A percentile compares a stretch with the other conserved stretches of the same genome.
phyloP scores from a whole-genome alignment of 30 jellyfish, hydroid and myxozoan genomes.

The Aurelia aurita complex sp. Pacific region DNA sequence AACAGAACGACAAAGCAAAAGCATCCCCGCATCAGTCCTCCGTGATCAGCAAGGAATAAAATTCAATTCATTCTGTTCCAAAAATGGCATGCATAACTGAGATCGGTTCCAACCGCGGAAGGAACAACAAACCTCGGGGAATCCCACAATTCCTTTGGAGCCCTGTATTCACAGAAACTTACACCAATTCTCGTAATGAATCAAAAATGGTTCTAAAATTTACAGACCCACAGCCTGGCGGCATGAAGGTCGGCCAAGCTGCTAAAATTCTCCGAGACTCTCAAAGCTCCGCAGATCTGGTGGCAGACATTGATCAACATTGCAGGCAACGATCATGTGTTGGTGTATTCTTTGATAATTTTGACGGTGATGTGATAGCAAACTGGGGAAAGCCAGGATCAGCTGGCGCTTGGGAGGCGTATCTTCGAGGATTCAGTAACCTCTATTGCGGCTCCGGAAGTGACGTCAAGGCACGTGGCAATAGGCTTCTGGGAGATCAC shows the following conservation, averaged over 20 bases:
- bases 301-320: background rate
- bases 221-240: conserved; percentile 43
- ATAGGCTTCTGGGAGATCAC: conserved; percentile 10
- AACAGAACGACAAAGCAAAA: too few relatives aligned
- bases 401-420: conserved; percentile 40
- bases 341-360: conserved; percentile 21
- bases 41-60: too few relatives aligned
- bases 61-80: too few relatives aligned
- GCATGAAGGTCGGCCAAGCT: conserved; percentile 22
- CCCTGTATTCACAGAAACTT: background rate
- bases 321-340: background rate
- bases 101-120: too few relatives aligned
- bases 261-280: background rate
- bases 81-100: too few relatives aligned
- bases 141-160: background rate
- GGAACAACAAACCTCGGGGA: too few relatives aligned
- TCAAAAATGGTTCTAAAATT: background rate
- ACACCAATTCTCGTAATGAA: background rate
- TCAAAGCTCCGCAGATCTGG: background rate
- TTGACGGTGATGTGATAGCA: conserved; percentile 31
- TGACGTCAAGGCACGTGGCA: background rate
- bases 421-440: conserved; percentile 20
- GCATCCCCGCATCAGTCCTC: too few relatives aligned
- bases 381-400: conserved; percentile 34
- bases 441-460: conserved; percentile 9